These are phyloP conservation scores for Pseudomyrmex gracilis DNA, from an alignment of 1,140 invertebrate species.

Conservation along the genomic window DNA sequence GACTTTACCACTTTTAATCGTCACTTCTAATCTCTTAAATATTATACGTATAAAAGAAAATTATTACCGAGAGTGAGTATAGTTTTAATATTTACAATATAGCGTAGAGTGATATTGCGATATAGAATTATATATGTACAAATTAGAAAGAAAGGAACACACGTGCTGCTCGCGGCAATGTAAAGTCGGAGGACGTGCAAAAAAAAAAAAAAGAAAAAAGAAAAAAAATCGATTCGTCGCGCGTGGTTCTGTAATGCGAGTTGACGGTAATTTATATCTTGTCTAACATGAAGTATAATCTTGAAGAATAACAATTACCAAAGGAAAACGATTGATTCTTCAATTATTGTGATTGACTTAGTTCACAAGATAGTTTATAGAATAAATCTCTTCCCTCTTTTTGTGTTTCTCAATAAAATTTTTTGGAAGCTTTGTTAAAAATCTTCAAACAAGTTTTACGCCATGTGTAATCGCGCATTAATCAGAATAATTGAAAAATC, in stretches of 20 bases:
- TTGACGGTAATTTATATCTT: constrained; percentile 21
- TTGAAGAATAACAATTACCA: constrained; percentile 3
- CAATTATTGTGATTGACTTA: too few relatives aligned
- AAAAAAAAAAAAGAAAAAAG: too few relatives aligned
- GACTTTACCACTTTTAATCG: not conserved
- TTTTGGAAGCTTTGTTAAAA: too few relatives aligned
- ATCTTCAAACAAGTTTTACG: too few relatives aligned
- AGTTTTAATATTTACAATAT: constrained; percentile 46
- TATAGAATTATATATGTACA: constrained; percentile 62
- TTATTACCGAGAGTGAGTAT: constrained; percentile 11
- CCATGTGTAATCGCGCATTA: not conserved
- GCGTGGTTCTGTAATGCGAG: not conserved
- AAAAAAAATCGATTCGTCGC: not conserved
- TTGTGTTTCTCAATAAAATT: too few relatives aligned
- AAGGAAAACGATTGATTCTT: too few relatives aligned
- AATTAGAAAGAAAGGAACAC: constrained; percentile 47
- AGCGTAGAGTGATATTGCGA: constrained; percentile 23
- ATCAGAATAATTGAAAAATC: not conserved
- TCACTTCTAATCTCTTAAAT: constrained; percentile 29
- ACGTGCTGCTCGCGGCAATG: constrained; percentile 10
- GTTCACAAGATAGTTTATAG: too few relatives aligned
- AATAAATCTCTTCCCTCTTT: too few relatives aligned
- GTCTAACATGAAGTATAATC: not conserved
- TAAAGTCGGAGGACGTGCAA: not conserved
- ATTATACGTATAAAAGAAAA: constrained; percentile 4